These are phyloP conservation scores for Brotula barbata DNA, from an alignment of 2,797 vertebrate species.

Conservation along the genomic window DNA sequence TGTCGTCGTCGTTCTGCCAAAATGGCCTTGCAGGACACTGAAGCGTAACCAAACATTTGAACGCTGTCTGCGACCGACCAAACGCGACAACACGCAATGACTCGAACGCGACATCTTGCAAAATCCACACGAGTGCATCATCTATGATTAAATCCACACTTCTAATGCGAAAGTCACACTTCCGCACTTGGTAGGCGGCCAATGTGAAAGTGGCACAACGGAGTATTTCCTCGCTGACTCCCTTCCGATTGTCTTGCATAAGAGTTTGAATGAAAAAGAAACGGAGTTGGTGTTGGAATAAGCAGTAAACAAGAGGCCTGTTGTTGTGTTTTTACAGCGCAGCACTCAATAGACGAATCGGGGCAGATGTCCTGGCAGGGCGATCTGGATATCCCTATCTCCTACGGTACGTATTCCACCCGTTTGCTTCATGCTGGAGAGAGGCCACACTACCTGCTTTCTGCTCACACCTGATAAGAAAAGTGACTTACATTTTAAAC, in stretches of 20 bases:
- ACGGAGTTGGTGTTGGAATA: conserved; percentile 9
- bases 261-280: conserved; percentile 27
- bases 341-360: conserved; percentile 79
- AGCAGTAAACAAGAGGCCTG: conserved; percentile 46
- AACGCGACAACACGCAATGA: conserved; percentile 29
- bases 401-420: conserved; percentile 74
- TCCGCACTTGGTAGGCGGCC: conserved; percentile 40
- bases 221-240: conserved; percentile 15
- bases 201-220: conserved; percentile 34
- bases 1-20: conserved; percentile 42
- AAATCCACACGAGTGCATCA: conserved; percentile 36
- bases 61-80: conserved; percentile 1
- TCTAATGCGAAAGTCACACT: conserved; percentile 52
- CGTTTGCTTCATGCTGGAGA: conserved; percentile 4
- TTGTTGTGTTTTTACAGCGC: conserved; percentile 72
- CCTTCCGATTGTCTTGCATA: conserved; percentile 31
- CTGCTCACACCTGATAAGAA: conserved; percentile 54
- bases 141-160: conserved; percentile 53
- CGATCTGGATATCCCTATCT: conserved; percentile 76
- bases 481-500: conserved; percentile 27
- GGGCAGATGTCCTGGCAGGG: conserved; percentile 77
- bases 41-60: background rate
- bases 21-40: background rate
- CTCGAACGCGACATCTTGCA: conserved; percentile 57
- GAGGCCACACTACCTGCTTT: conserved; percentile 23